Base-by-base conservation (phyloP, 2,888 invertebrate genomes). In the Escarpia spicata region DNA sequence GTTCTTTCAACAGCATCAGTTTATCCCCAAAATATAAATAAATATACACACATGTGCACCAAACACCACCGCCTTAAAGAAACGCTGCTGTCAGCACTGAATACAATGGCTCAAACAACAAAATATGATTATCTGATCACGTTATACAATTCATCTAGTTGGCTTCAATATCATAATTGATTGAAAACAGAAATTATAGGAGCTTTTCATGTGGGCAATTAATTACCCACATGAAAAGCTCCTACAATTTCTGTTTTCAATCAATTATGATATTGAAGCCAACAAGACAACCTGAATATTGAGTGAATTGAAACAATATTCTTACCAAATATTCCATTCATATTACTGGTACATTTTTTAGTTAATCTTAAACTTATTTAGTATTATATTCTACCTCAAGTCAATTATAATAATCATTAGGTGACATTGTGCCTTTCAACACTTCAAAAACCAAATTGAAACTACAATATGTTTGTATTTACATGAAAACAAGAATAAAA, bases 391-490 rank as follows among this genome's bases (percentile, higher is more conserved):
- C 75, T 26, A 26, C 26, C 6, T 26, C 26, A n/a, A n/a, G 26
- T 75, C 26, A 92, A 90, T 31, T 90, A 90, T 15, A 90, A 92
- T 90, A 44, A 90, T 31, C 92, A 93, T 90, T 8, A 60, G 60
- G 52, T 10, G 26, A n/a, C 15, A 92, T 44, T 3, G 90, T 43
- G 45, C 9, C 90, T 92, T 91, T 26, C 12, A 60, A 37, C n/a
- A 92, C 26, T 44, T 44, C 43, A 91, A 75, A 43, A 91, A 89
- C 60, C 31, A 90, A n/a, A 43, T 12, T 19, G 92, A 26, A 31
- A 19, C 31, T 37, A 15, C 19, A 44, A 15, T 75, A 26, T 75
- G 75, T n/a, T 75, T 75, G 6, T 75, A 75, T 75, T 75, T 75
- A 9, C 75, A 75, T 26, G 26, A 26, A 75, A 19, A 26, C 3